A percentile compares a stretch with the other conserved stretches of the same genome.
These are phyloP conservation scores for Spilosoma lubricipeda DNA, from an alignment of 2,888 invertebrate species.

Conservation along the genomic window DNA sequence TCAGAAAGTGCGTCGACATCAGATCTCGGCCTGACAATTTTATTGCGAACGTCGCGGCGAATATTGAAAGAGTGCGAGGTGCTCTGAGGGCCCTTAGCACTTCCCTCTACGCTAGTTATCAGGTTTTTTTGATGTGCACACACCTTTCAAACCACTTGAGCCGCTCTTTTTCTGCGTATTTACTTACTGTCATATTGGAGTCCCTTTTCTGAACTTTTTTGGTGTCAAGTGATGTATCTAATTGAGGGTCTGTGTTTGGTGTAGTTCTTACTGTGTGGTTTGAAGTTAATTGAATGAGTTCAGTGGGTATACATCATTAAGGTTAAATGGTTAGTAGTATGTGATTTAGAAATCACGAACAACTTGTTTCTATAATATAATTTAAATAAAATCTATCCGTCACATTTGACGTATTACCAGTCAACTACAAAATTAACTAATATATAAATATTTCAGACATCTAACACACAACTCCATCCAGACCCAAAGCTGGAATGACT, in stretches of 20 bases:
- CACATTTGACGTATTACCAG: not conserved
- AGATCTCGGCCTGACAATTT: conserved; percentile 76
- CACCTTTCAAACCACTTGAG: conserved; percentile 67
- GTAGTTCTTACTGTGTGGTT: not conserved
- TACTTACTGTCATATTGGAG: conserved; percentile 44
- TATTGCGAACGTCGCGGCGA: conserved; percentile 72
- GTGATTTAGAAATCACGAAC: not conserved
- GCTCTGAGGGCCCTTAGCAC: conserved; percentile 62
- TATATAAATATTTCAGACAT: too few relatives aligned
- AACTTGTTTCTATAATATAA: too few relatives aligned
- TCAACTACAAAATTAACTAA: too few relatives aligned
- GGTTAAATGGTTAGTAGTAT: not conserved
- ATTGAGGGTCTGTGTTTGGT: conserved; percentile 17
- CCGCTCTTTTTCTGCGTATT: conserved; percentile 57
- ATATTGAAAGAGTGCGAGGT: conserved; percentile 73
- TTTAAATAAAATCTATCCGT: too few relatives aligned
- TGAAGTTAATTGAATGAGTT: not conserved
- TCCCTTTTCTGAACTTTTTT: conserved; percentile 27
- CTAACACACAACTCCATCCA: too few relatives aligned
- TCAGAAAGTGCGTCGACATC: conserved; percentile 80
- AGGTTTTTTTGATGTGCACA: conserved; percentile 78
- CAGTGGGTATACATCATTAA: not conserved
- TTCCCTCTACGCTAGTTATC: conserved; percentile 82
- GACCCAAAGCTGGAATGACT: too few relatives aligned
- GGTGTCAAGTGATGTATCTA: conserved; percentile 28